These are phyloP conservation scores for Cebidichthys violaceus DNA, from an alignment of 2,113 vertebrate species.

Conservation along the genomic window DNA sequence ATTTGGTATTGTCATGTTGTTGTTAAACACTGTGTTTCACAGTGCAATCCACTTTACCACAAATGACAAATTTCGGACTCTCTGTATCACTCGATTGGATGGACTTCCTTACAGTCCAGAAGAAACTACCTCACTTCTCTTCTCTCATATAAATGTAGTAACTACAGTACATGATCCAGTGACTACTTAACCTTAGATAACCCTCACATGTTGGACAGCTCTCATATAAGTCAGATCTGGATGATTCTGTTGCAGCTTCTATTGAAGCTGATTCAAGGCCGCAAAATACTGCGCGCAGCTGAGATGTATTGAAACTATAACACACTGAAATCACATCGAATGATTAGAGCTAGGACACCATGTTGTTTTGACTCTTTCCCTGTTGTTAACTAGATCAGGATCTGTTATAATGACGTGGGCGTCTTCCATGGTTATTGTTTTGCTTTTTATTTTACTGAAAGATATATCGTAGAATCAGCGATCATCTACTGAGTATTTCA, in stretches of 20 bases:
- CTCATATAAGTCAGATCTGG: not conserved
- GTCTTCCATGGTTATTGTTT: not conserved
- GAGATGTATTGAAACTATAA: too few species aligned
- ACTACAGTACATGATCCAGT: not conserved
- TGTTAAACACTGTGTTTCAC: not conserved
- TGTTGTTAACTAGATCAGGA: not conserved
- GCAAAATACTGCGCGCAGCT: too few species aligned
- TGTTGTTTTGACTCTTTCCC: not conserved
- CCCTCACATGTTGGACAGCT: not conserved
- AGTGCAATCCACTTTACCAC: not conserved
- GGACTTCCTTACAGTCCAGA: not conserved
- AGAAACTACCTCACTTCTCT: not conserved
- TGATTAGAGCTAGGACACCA: too few species aligned
- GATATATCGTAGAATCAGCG: not conserved
- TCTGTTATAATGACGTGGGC: not conserved
- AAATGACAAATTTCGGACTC: not conserved
- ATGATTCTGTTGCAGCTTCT: not conserved
- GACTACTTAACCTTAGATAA: not conserved
- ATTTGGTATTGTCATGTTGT: too few species aligned
- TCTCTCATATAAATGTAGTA: not conserved
- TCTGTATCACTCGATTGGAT: not conserved
- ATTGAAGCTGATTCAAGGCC: not conserved
- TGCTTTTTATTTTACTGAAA: not conserved
- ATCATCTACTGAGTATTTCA: not conserved
- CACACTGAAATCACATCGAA: too few species aligned